phyloP scores from a whole-genome alignment of 2,888 invertebrate species.

The Arrhopalites spinosus region DNA sequence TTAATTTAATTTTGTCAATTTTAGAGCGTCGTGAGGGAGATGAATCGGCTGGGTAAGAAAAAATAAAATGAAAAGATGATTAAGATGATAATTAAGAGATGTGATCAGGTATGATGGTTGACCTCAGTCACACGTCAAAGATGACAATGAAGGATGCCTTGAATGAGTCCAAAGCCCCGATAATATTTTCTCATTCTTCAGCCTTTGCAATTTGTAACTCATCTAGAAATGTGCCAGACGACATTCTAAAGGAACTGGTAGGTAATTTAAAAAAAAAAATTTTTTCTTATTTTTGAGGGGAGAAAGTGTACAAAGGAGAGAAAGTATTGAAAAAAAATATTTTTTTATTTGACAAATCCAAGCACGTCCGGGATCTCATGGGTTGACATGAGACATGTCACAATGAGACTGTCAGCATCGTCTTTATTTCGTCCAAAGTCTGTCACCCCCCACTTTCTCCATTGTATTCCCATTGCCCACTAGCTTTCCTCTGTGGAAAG shows the following conservation, averaged over 20 bases:
- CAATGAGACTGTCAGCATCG: too few relatives aligned
- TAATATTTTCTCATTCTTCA: conserved; percentile 64
- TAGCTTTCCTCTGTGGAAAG: too few relatives aligned
- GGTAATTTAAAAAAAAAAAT: conserved; percentile 55
- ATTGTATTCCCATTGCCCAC: too few relatives aligned
- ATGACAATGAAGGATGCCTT: conserved; percentile 68
- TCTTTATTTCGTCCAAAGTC: too few relatives aligned
- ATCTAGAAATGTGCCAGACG: conserved; percentile 67
- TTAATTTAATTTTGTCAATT: conserved; percentile 25
- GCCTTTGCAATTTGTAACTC: conserved; percentile 68
- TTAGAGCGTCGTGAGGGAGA: conserved; percentile 68
- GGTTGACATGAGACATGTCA: too few relatives aligned
- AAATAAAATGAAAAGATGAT: too few relatives aligned
- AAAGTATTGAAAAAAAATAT: conserved; percentile 44
- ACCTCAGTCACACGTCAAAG: conserved; percentile 69
- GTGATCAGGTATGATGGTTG: conserved; percentile 68
- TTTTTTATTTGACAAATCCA: background rate
- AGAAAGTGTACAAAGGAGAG: too few relatives aligned
- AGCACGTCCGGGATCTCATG: too few relatives aligned
- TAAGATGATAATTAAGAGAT: too few relatives aligned
- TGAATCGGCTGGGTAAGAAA: conserved; percentile 63
- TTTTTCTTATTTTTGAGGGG: too few relatives aligned
- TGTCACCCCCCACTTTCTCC: too few relatives aligned
- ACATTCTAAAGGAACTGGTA: conserved; percentile 67
- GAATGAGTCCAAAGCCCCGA: conserved; percentile 64